A percentile compares a stretch with the other conserved stretches of the same genome.
phyloP scores from a whole-genome alignment of 1,140 invertebrate species.

The Rhopalosiphum padi region DNA sequence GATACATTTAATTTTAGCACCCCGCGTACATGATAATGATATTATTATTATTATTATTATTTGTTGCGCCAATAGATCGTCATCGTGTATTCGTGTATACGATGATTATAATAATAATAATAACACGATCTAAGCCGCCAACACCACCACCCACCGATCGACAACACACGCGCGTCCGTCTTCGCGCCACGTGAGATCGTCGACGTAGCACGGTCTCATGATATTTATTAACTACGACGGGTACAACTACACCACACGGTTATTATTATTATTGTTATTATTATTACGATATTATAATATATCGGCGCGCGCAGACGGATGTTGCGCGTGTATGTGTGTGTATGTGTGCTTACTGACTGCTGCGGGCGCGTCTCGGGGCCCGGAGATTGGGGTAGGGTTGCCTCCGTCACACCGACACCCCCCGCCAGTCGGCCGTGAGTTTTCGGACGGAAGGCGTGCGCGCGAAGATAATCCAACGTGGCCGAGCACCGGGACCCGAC shows the following conservation, averaged over 20 bases:
- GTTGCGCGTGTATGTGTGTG: neutral
- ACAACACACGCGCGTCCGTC: neutral
- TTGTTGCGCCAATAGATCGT: neutral
- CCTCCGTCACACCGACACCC: neutral
- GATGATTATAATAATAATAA: neutral
- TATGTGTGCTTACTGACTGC: neutral
- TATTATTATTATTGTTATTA: neutral
- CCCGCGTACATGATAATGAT: neutral
- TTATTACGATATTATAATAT: neutral
- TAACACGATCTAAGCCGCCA: neutral
- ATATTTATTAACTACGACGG: neutral
- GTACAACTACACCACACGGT: neutral
- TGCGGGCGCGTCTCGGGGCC: neutral
- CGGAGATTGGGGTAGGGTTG: slow-evolving; percentile 35
- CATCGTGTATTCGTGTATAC: neutral
- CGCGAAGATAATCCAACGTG: slow-evolving; percentile 41
- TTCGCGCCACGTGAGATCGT: neutral
- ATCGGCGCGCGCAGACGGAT: neutral
- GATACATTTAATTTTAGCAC: neutral
- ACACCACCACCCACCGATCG: neutral
- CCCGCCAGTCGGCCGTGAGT: neutral
- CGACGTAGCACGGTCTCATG: neutral
- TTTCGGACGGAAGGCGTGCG: slow-evolving; percentile 40
- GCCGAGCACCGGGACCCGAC: neutral
- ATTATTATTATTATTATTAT: neutral